phyloP scores from a whole-genome alignment of 2,888 invertebrate genomes.

The Gortyna flavago region DNA sequence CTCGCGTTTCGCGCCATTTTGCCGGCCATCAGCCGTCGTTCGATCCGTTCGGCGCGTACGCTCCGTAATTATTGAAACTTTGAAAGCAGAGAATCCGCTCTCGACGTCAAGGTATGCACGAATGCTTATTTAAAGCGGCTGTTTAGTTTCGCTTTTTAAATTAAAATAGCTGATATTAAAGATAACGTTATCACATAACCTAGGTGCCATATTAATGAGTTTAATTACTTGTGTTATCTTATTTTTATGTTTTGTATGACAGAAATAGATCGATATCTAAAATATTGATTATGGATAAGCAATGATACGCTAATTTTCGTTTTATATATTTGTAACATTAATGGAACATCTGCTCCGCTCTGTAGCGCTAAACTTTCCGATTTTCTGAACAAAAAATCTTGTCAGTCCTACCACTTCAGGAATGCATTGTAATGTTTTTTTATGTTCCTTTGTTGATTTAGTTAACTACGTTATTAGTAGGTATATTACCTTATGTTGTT shows the following conservation, averaged over 20 bases:
- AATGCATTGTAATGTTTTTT: too few species aligned
- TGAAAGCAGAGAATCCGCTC: conserved; percentile 73
- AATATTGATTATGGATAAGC: background rate
- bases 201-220: conserved; percentile 18
- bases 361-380: background rate
- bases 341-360: background rate
- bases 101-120: conserved; percentile 54
- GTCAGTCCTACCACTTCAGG: too few species aligned
- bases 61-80: conserved; percentile 75
- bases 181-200: conserved; percentile 28
- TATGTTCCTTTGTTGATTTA: too few species aligned
- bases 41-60: conserved; percentile 73
- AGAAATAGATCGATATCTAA: conserved; percentile 5
- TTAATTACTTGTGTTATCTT: background rate
- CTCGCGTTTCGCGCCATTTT: conserved; percentile 82
- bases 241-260: background rate
- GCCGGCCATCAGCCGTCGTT: conserved; percentile 76
- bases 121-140: conserved; percentile 48
- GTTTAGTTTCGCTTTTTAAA: conserved; percentile 50
- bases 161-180: conserved; percentile 42
- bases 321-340: background rate
- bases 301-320: background rate
- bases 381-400: too few species aligned
- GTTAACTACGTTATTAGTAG: too few species aligned
- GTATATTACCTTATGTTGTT: too few species aligned